phyloP scores from a whole-genome alignment of 2,888 invertebrate genomes.

The Rosalia funebris region DNA sequence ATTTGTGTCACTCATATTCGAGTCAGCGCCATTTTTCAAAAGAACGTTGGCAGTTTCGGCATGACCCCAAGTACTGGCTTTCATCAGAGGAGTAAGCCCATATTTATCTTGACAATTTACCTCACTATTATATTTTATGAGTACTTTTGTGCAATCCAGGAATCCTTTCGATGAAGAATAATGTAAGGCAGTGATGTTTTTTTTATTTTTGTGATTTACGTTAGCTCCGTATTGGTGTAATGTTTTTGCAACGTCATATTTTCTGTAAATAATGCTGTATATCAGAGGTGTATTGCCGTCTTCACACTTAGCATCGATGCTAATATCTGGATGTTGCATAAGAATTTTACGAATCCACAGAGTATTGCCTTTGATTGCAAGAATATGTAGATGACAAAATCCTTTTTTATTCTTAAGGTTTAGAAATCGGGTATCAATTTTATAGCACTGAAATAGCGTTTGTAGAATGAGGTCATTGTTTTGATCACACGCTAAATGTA shows the following conservation, averaged over 20 bases:
- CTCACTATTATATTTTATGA: constrained; percentile 9
- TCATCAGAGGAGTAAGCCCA: constrained; percentile 25
- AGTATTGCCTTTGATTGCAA: constrained; percentile 3
- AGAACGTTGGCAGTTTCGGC: constrained; percentile 1
- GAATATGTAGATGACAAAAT: constrained; percentile 6
- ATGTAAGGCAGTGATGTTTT: constrained; percentile 21
- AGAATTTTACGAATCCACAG: constrained; percentile 9
- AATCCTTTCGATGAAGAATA: constrained; percentile 14
- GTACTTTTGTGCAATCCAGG: background rate
- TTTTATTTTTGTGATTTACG: constrained; percentile 18
- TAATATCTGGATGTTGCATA: background rate
- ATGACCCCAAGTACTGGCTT: constrained; percentile 3
- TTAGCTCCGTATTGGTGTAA: constrained; percentile 17
- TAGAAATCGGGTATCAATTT: background rate
- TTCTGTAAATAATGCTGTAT: constrained; percentile 16
- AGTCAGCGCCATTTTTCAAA: constrained; percentile 7
- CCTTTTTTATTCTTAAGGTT: constrained; percentile 14
- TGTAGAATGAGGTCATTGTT: background rate
- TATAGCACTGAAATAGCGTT: background rate
- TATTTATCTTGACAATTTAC: constrained; percentile 1
- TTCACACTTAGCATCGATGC: constrained; percentile 9
- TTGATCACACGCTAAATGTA: constrained; percentile 21
- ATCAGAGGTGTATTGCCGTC: constrained; percentile 24
- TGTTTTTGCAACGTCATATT: constrained; percentile 2
- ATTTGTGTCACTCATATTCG: constrained; percentile 9